Base-by-base conservation (phyloP, 2,888 invertebrate genomes). In the Drosophila acutilabella region DNA sequence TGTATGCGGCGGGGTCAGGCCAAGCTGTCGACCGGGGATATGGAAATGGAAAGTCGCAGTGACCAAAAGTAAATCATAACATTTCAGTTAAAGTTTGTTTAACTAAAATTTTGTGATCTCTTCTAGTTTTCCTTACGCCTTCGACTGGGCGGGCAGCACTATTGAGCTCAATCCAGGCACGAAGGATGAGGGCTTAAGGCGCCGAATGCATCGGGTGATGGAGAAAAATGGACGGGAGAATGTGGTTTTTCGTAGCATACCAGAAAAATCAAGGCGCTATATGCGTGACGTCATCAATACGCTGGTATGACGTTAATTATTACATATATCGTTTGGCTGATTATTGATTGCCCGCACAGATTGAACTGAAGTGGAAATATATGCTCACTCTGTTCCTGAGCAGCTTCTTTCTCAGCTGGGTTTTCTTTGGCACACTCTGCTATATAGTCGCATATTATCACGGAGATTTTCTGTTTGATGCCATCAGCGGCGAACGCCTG, bases 241-340 rank as follows among this genome's bases (percentile, higher is more conserved):
- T 78, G 90, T 92, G 0, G 70, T 74, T 5, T 90, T 90, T 65
- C 83, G 89, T 1, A 86, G 89, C 51, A 88, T 92, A 41, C 92
- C 97, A 16, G 73, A 94, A 92, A 94, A 96, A 64, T 94, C 96
- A 23, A 92, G 96, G 85, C 95, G 96, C 56, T 97, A 95, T 89
- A 94, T 96, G 54, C 95, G 96, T 91, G 97, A 97, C 91, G 94
- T 96, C 87, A 97, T 97, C 92, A 97, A 97, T 30, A 97, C 97
- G 0, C 93, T 98, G 87, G 97, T 98, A 77, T 20, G 20, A 20
- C 3, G 98, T 30, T 48, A 8, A 6, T 26, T 26, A 13, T 44
- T 44, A 20, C 44, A 44, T 44, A 20, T 20, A 4, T 20, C 18
- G 18, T 20, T 20, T 20, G 18, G 4, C 20, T 20, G 20, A 20